These are phyloP conservation scores for Anser brachyrhynchus DNA, from an alignment of 2,113 vertebrate genomes.

Conservation along the genomic window DNA sequence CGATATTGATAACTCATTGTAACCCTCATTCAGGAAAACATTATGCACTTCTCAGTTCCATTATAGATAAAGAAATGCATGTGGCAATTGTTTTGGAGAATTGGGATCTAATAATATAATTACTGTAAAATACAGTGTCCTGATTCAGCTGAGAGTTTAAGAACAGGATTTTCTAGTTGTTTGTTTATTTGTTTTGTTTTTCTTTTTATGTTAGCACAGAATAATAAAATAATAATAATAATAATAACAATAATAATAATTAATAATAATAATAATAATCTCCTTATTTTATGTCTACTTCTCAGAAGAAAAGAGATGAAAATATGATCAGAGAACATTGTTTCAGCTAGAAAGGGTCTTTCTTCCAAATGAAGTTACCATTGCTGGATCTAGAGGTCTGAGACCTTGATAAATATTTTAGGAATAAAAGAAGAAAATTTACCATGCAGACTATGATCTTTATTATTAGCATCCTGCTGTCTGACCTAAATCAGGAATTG, in stretches of 20 bases:
- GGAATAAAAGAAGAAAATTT: constrained; percentile 41
- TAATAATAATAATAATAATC: not conserved
- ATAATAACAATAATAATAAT: not conserved
- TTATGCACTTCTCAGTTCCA: not conserved
- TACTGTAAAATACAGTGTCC: not conserved
- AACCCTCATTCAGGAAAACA: not conserved
- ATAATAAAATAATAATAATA: no score
- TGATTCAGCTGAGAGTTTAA: not conserved
- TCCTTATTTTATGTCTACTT: not conserved
- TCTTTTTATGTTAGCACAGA: no score
- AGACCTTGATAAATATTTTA: constrained; percentile 48
- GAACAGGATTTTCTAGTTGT: not conserved
- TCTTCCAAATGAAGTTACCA: not conserved
- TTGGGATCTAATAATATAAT: not conserved
- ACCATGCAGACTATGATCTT: constrained; percentile 11
- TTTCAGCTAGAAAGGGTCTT: not conserved
- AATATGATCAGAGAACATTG: not conserved
- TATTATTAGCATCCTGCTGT: constrained; percentile 43
- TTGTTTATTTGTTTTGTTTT: not conserved
- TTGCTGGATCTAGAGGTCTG: not conserved
- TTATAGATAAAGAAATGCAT: not conserved
- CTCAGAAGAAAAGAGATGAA: not conserved
- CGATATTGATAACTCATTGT: not conserved
- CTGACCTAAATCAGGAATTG: not conserved
- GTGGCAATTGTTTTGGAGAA: not conserved